Evolutionary conservation across 2,113 vertebrate species (phyloP).

Genomic region (Lepidothrix coronata): DNA sequence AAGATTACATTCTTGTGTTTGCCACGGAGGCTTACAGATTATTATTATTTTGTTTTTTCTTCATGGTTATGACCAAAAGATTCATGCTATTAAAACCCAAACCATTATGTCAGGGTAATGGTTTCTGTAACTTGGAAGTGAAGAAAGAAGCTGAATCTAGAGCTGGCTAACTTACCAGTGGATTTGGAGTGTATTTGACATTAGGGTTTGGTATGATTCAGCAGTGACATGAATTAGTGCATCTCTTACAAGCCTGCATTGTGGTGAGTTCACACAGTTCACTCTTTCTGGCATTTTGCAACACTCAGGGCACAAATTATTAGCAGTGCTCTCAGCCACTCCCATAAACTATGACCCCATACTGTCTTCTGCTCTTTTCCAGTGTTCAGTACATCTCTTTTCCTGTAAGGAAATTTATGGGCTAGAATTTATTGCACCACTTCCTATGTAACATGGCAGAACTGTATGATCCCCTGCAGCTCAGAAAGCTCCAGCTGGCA

Average conservation of each 20-base stretch:
- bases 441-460: rapidly evolving
- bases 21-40: background rate
- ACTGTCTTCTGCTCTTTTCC: background rate
- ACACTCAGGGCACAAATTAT: background rate
- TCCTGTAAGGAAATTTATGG: background rate
- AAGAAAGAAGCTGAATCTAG: background rate
- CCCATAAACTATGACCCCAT: background rate
- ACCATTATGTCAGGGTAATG: background rate
- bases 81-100: background rate
- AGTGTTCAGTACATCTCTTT: background rate
- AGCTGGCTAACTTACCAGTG: background rate
- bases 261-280: background rate
- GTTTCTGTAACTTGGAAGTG: constrained; percentile 8
- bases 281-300: background rate
- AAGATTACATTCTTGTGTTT: background rate
- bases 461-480: background rate
- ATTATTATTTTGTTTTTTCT: background rate
- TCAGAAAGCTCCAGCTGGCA: background rate
- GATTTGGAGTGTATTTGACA: background rate
- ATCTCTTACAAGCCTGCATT: background rate
- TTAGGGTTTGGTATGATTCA: background rate
- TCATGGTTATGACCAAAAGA: constrained; percentile 1
- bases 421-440: background rate
- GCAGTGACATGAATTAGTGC: background rate
- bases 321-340: background rate